Percentiles rank a stretch among this genome's conserved stretches.
Evolutionary conservation across 2,888 invertebrate genomes (phyloP).

Genomic region (Pyrrhosoma nymphula): DNA sequence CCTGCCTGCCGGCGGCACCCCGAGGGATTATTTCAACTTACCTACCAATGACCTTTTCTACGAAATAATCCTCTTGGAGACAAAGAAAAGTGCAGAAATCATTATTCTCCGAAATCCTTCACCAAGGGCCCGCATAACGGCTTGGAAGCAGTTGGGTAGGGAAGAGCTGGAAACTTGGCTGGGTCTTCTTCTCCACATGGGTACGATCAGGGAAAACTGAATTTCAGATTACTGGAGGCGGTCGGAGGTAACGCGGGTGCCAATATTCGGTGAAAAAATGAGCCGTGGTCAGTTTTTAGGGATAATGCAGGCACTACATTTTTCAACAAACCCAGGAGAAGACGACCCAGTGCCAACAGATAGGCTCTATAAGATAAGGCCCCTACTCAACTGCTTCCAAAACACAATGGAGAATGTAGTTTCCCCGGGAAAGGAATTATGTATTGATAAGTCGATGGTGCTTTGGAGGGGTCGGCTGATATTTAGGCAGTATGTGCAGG

Average conservation of each 20-base stretch:
- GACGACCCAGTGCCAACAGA: background rate
- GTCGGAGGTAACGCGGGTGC: background rate
- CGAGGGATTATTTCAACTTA: constrained; percentile 13
- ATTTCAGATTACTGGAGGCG: background rate
- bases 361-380: background rate
- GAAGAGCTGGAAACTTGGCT: background rate
- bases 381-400: background rate
- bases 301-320: background rate
- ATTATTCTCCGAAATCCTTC: background rate
- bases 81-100: background rate
- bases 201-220: background rate
- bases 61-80: background rate
- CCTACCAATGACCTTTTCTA: background rate
- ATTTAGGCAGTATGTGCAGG: no score
- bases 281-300: constrained; percentile 2
- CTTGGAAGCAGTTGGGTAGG: background rate
- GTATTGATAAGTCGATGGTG: no score
- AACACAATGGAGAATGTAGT: background rate
- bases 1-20: no score
- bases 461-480: no score
- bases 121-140: background rate
- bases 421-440: background rate
- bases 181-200: constrained; percentile 24
- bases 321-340: no score
- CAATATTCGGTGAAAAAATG: background rate